These are phyloP conservation scores for Ectropis grisescens DNA, from an alignment of 1,140 invertebrate species.

Conservation along the genomic window DNA sequence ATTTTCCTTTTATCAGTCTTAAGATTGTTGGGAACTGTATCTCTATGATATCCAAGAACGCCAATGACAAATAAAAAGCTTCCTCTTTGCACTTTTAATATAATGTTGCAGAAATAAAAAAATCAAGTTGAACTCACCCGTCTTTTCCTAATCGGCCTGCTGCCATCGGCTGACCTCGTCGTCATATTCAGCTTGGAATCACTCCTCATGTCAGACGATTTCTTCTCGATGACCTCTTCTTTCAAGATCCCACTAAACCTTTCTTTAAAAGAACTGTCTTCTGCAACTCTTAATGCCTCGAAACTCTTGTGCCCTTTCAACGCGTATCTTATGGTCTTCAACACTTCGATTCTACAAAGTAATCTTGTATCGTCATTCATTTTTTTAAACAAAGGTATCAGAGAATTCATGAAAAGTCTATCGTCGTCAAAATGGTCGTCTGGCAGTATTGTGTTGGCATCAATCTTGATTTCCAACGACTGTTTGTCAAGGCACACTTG, in stretches of 20 bases:
- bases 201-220: constrained; percentile 14
- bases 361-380: constrained; percentile 55
- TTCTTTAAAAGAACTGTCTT: constrained; percentile 39
- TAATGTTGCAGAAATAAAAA: too few relatives aligned
- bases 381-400: constrained; percentile 52
- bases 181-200: constrained; percentile 38
- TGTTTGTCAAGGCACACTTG: constrained; percentile 30
- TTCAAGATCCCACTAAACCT: constrained; percentile 31
- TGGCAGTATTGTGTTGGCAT: constrained; percentile 44
- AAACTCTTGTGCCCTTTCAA: constrained; percentile 49
- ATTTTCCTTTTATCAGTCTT: too few relatives aligned
- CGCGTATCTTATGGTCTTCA: constrained; percentile 54
- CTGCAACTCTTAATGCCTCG: constrained; percentile 35
- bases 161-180: constrained; percentile 48
- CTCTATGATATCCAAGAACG: too few relatives aligned
- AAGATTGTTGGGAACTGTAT: too few relatives aligned
- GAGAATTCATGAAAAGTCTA: constrained; percentile 53
- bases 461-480: constrained; percentile 45
- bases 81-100: too few relatives aligned
- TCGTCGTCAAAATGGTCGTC: constrained; percentile 56
- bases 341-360: constrained; percentile 45
- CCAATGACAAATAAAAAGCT: too few relatives aligned
- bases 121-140: too few relatives aligned
- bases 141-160: constrained; percentile 46
- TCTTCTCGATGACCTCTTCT: constrained; percentile 22